A percentile compares a stretch with the other conserved stretches of the same genome.
Evolutionary conservation across 2,797 vertebrate species (phyloP).

Genomic region (Serranus cabrilla): DNA sequence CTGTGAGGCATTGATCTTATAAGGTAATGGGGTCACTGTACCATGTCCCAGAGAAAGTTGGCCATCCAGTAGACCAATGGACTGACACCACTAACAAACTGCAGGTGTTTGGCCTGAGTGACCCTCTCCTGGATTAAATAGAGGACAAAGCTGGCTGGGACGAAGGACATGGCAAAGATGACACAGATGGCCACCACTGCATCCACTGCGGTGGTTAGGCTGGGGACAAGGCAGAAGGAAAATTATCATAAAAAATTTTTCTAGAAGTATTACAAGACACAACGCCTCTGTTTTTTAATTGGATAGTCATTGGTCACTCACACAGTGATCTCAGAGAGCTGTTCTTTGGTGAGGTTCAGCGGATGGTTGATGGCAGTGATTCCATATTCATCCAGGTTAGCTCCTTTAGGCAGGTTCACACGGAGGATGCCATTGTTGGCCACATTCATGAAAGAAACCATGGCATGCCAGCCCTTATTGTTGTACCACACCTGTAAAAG

Average conservation of each 20-base stretch:
- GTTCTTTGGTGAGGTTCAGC: conserved; percentile 95
- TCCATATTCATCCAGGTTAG: conserved; percentile 88
- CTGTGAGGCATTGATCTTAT: background rate
- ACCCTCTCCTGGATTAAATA: conserved; percentile 95
- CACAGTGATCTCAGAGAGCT: conserved; percentile 96
- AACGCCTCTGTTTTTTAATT: background rate
- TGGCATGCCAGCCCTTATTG: conserved; percentile 97
- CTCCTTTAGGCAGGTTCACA: conserved; percentile 85
- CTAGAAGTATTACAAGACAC: too few species aligned
- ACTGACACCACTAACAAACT: conserved; percentile 95
- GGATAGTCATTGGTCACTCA: conserved; percentile 74
- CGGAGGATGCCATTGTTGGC: conserved; percentile 94
- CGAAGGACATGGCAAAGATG: conserved; percentile 97
- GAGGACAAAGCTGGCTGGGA: conserved; percentile 95
- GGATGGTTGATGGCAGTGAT: conserved; percentile 94
- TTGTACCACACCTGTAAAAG: conserved; percentile 94
- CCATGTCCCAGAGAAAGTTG: conserved; percentile 96
- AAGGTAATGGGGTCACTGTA: conserved; percentile 72
- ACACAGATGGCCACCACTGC: conserved; percentile 94
- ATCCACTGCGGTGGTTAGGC: conserved; percentile 93
- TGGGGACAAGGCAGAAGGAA: conserved; percentile 55
- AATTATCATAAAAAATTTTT: background rate
- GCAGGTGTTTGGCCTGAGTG: conserved; percentile 95
- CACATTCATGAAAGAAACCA: conserved; percentile 94
- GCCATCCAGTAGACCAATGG: conserved; percentile 92